phyloP scores from a whole-genome alignment of 1,140 invertebrate species.

The Caenorhabditis tropicalis region DNA sequence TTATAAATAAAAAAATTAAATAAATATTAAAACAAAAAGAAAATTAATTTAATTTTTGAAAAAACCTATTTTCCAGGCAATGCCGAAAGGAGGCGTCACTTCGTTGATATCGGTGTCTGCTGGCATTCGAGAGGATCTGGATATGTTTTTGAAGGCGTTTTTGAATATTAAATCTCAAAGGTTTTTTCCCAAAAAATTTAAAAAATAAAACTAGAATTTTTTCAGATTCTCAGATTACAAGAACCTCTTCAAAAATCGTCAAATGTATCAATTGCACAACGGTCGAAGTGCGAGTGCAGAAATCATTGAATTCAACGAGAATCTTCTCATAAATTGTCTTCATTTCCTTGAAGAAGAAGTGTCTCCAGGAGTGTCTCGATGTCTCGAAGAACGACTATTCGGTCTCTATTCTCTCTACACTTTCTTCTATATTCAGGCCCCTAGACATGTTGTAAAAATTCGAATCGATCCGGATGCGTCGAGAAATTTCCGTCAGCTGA shows the following conservation, averaged over 20 bases:
- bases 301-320: conserved; percentile 17
- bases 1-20: background rate
- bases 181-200: background rate
- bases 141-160: background rate
- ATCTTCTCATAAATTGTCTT: background rate
- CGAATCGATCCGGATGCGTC: background rate
- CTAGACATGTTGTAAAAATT: background rate
- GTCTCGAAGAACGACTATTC: conserved; percentile 9
- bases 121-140: background rate
- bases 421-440: background rate
- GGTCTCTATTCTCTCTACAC: conserved; percentile 22
- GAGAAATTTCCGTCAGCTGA: background rate
- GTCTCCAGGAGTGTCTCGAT: background rate
- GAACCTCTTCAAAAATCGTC: background rate
- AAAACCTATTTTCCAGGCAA: background rate
- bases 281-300: background rate
- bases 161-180: background rate
- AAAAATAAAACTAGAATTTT: background rate
- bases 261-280: background rate
- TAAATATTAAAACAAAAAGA: too few species aligned
- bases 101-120: background rate
- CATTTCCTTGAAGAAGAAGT: background rate
- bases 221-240: conserved; percentile 1
- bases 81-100: background rate
- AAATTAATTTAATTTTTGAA: too few species aligned